phyloP scores from a whole-genome alignment of 2,888 invertebrate genomes.

The Osmoderma eremita region DNA sequence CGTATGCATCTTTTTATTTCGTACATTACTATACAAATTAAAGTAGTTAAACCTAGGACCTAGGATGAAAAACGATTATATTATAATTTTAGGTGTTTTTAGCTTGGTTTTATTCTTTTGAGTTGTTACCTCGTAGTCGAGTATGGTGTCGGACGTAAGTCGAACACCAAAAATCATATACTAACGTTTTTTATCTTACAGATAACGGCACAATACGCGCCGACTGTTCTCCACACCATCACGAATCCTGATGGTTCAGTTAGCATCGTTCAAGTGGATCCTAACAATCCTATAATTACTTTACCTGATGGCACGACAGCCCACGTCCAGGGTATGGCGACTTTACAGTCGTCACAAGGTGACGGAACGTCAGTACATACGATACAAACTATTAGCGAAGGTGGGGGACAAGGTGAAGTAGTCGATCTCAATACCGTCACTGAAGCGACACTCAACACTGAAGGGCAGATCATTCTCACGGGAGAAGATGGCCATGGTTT shows the following conservation, averaged over 20 bases:
- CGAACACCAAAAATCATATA: not conserved
- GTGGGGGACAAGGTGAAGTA: slow-evolving; percentile 81
- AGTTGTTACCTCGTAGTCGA: slow-evolving; percentile 41
- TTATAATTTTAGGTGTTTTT: slow-evolving; percentile 54
- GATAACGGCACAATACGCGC: slow-evolving; percentile 79
- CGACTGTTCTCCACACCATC: slow-evolving; percentile 93
- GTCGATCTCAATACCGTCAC: slow-evolving; percentile 89
- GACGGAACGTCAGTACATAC: slow-evolving; percentile 70
- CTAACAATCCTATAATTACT: slow-evolving; percentile 92
- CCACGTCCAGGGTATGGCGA: slow-evolving; percentile 85
- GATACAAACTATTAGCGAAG: slow-evolving; percentile 80
- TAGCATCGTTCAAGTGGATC: slow-evolving; percentile 95
- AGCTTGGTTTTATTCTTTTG: slow-evolving; percentile 61
- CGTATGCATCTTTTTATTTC: not conserved
- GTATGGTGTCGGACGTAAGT: not conserved
- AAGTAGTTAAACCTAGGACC: too few species aligned
- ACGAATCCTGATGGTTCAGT: slow-evolving; percentile 97
- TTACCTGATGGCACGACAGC: slow-evolving; percentile 96
- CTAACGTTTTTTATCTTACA: slow-evolving; percentile 50
- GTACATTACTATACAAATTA: too few species aligned
- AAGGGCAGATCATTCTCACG: slow-evolving; percentile 94
- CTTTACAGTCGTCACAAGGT: slow-evolving; percentile 74
- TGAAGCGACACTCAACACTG: slow-evolving; percentile 91
- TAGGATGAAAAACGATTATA: slow-evolving; percentile 36
- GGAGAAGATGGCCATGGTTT: slow-evolving; percentile 94